Conservation (phyloP, 2,888 invertebrate genomes). For the Rotaria magnacalcarata region DNA sequence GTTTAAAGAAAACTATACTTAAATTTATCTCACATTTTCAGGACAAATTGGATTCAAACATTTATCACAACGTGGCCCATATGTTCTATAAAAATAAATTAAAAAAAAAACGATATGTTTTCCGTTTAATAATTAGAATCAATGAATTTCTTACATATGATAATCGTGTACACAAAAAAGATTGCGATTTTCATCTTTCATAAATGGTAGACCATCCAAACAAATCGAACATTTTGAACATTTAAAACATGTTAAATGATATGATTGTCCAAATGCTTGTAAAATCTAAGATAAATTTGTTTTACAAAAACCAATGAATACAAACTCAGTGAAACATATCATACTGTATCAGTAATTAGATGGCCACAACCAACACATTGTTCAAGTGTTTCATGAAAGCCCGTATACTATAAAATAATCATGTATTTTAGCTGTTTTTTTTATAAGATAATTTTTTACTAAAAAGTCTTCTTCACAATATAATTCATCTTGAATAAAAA, state of each 20-base stretch:
- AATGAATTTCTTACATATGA: constrained; percentile 63
- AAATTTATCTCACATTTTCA: neutral
- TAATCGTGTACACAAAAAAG: constrained; percentile 97
- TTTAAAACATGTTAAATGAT: constrained; percentile 96
- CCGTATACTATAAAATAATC: constrained; percentile 73
- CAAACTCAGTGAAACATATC: neutral
- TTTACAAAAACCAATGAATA: neutral
- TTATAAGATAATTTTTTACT: neutral
- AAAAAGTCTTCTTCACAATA: constrained; percentile 37
- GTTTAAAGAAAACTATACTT: neutral
- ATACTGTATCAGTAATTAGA: constrained; percentile 86
- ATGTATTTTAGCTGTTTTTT: neutral
- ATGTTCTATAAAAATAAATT: neutral
- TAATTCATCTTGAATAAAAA: constrained; percentile 14
- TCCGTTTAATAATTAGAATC: neutral
- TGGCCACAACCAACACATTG: constrained; percentile 97
- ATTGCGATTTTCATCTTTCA: constrained; percentile 92
- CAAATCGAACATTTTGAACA: constrained; percentile 96
- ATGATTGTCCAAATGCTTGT: constrained; percentile 97
- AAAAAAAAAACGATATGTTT: no score
- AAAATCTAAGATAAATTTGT: constrained; percentile 66
- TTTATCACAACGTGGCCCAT: constrained; percentile 21
- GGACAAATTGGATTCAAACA: neutral
- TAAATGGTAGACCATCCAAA: constrained; percentile 94
- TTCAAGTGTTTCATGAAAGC: constrained; percentile 96